phyloP scores from a whole-genome alignment of 2,113 vertebrate genomes.

The Brienomyrus brachyistius region DNA sequence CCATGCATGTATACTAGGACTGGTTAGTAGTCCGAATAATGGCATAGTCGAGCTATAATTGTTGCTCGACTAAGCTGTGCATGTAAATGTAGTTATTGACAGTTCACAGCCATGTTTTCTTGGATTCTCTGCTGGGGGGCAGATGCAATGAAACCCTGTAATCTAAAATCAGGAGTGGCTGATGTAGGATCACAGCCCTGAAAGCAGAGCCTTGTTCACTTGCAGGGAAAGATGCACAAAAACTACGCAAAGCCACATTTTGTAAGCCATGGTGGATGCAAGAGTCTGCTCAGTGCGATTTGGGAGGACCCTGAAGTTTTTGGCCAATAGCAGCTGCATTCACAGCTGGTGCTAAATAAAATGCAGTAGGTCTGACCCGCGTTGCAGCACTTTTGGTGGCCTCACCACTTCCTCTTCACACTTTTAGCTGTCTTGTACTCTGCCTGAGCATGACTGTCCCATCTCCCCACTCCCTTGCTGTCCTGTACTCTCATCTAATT shows the following conservation, averaged over 20 bases:
- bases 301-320: conserved; percentile 23
- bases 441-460: neutral
- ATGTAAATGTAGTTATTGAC: neutral
- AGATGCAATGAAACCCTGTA: neutral
- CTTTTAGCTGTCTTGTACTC: neutral
- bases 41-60: no score
- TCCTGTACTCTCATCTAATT: no score
- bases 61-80: no score
- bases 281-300: neutral
- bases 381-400: neutral
- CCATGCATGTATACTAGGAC: no score
- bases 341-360: conserved; percentile 47
- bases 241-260: neutral
- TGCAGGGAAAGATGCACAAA: neutral
- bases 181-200: neutral
- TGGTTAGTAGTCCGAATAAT: no score
- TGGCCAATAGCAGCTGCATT: neutral
- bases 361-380: neutral
- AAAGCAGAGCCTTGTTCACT: neutral
- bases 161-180: neutral
- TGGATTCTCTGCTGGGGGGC: neutral
- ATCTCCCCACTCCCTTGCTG: no score
- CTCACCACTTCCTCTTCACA: neutral
- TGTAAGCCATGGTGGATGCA: neutral
- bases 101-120: neutral